Evolutionary conservation across 2,888 invertebrate genomes (phyloP).

Genomic region (Euspilapteryx auroguttella): DNA sequence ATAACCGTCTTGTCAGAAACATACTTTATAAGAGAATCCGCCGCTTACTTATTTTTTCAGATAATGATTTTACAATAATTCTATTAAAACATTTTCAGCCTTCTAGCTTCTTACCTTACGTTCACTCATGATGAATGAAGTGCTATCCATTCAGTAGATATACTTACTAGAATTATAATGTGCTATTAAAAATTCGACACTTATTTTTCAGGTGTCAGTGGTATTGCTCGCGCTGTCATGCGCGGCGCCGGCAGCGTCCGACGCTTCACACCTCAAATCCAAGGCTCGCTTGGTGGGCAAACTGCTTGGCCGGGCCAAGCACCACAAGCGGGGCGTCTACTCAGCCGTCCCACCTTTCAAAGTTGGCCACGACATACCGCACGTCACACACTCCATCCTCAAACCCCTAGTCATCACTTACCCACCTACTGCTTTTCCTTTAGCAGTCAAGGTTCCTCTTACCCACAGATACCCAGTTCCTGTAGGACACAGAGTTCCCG

Average conservation of each 20-base stretch:
- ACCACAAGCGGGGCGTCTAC: slow-evolving; percentile 41
- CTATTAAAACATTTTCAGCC: no score
- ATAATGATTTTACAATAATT: no score
- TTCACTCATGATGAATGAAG: no score
- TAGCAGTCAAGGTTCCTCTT: slow-evolving; percentile 44
- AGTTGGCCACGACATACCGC: slow-evolving; percentile 46
- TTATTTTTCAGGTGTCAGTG: no score
- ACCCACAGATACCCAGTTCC: slow-evolving; percentile 29
- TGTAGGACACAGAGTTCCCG: slow-evolving; percentile 31
- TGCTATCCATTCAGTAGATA: no score
- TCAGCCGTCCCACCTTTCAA: slow-evolving; percentile 46
- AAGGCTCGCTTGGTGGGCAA: slow-evolving; percentile 29
- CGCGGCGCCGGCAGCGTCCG: slow-evolving; percentile 25
- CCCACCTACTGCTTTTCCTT: slow-evolving; percentile 42
- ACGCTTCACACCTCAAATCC: slow-evolving; percentile 27
- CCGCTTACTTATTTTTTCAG: no score
- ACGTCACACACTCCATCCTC: slow-evolving; percentile 43
- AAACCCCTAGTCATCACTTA: slow-evolving; percentile 49
- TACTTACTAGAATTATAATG: no score
- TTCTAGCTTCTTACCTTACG: no score
- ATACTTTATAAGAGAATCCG: no score
- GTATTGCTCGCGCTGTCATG: slow-evolving; percentile 24
- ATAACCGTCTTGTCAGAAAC: no score
- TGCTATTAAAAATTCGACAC: not conserved
- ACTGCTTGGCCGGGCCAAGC: slow-evolving; percentile 21